phyloP scores from a whole-genome alignment of 2,113 vertebrate genomes.

The Rhinopomastus cyanomelas region DNA sequence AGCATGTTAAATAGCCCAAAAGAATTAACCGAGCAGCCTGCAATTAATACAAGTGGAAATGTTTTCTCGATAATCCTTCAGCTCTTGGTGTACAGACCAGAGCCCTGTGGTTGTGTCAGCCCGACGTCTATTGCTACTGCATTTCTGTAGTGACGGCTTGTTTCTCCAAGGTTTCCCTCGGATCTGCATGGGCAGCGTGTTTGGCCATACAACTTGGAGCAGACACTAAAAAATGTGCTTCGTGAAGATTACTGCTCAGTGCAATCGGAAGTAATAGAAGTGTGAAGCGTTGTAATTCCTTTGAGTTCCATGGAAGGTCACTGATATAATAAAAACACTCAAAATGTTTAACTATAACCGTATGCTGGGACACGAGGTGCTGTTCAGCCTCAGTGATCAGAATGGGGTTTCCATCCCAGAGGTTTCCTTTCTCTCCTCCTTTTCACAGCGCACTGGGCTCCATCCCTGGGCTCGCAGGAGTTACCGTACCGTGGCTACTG shows the following conservation, averaged over 20 bases:
- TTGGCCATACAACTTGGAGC: neutral
- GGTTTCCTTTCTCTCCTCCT: neutral
- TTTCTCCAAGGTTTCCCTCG: neutral
- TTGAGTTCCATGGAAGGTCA: neutral
- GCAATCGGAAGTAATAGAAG: neutral
- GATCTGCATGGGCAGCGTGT: too few species aligned
- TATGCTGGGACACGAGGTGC: neutral
- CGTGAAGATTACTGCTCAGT: neutral
- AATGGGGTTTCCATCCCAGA: neutral
- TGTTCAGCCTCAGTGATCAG: neutral
- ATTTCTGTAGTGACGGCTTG: neutral
- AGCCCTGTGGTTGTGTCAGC: neutral
- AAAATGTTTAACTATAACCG: neutral
- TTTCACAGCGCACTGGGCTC: neutral
- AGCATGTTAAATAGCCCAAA: constrained; percentile 35
- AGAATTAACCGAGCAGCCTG: neutral
- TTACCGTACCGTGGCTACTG: fast-evolving
- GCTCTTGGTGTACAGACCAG: neutral
- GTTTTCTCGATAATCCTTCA: neutral
- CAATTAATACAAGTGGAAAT: neutral
- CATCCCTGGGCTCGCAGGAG: neutral
- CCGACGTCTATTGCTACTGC: neutral
- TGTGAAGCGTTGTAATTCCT: neutral
- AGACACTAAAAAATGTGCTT: neutral
- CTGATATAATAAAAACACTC: neutral